These are phyloP conservation scores for Spilogale gracilis DNA, from an alignment of 2,113 vertebrate species.

Conservation along the genomic window DNA sequence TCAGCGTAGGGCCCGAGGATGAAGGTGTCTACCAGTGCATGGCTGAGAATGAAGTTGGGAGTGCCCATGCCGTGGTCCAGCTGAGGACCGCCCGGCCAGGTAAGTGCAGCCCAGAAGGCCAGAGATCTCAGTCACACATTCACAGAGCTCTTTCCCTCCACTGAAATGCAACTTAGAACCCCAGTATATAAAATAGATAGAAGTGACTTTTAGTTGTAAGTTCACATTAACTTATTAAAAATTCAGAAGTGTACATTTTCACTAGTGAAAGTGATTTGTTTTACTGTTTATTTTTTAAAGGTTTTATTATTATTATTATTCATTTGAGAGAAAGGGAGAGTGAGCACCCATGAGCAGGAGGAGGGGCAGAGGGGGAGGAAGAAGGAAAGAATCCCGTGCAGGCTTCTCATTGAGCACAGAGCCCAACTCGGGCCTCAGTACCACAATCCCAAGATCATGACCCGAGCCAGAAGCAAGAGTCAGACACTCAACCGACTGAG, in stretches of 20 bases:
- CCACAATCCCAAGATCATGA: background rate
- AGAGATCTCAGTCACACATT: no score
- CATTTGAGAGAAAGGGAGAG: background rate
- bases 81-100: conserved; percentile 91
- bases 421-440: background rate
- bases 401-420: background rate
- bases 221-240: background rate
- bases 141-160: background rate
- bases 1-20: conserved; percentile 93
- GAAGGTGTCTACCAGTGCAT: conserved; percentile 98
- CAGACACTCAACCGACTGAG: background rate
- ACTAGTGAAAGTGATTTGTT: background rate
- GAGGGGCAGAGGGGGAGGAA: background rate
- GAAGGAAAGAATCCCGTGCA: background rate
- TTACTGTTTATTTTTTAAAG: background rate
- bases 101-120: conserved; percentile 75
- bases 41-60: conserved; percentile 97
- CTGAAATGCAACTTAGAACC: background rate
- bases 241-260: background rate
- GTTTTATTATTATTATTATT: background rate
- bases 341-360: background rate
- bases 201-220: background rate
- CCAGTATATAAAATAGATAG: background rate
- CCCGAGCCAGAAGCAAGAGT: background rate
- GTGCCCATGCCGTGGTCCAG: conserved; percentile 94